Percentiles rank a stretch among this genome's conserved stretches.
These are phyloP conservation scores for Allygus modestus DNA, from an alignment of 2,888 invertebrate genomes.

Conservation along the genomic window DNA sequence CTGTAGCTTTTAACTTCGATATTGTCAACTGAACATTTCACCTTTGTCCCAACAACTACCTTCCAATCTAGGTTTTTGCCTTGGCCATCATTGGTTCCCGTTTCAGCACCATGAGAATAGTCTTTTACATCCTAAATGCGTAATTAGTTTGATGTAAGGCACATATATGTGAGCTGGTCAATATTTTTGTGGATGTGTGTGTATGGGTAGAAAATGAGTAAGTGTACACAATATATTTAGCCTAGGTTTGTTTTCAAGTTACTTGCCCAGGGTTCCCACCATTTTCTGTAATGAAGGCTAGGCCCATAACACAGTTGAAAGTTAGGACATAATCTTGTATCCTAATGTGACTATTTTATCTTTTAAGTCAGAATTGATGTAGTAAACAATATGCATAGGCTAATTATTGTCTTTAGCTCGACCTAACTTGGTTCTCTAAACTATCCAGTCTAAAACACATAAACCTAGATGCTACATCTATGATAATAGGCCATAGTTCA, in stretches of 20 bases:
- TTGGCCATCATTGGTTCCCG: constrained; percentile 37
- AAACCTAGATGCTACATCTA: too few relatives aligned
- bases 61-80: constrained; percentile 17
- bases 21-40: constrained; percentile 43
- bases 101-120: constrained; percentile 3
- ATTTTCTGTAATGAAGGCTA: background rate
- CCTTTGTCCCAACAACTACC: constrained; percentile 42
- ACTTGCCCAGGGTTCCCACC: background rate
- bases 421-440: too few relatives aligned
- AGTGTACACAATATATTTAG: background rate
- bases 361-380: too few relatives aligned
- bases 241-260: background rate
- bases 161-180: background rate
- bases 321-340: too few relatives aligned
- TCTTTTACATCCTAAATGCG: background rate
- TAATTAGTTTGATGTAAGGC: background rate
- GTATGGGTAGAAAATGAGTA: background rate
- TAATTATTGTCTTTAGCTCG: too few relatives aligned
- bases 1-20: background rate
- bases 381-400: too few relatives aligned
- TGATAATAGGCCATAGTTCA: too few relatives aligned
- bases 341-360: too few relatives aligned
- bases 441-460: too few relatives aligned
- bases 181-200: background rate
- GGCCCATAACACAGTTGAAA: too few relatives aligned